Conservation (phyloP, 1,140 invertebrate species). For the Camponotus floridanus region DNA sequence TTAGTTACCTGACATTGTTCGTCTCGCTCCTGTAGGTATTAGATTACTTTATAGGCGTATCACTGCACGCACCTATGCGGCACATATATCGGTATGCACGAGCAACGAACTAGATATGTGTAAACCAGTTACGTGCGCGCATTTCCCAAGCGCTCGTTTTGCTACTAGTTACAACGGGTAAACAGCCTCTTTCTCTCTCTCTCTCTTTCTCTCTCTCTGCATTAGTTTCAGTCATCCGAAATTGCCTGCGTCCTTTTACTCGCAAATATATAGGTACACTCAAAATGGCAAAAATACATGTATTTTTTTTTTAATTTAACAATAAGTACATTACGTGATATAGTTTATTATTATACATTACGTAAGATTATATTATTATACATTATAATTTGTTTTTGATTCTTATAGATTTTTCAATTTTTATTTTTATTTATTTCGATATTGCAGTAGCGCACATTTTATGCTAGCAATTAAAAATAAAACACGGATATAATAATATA, state of each 20-base stretch:
- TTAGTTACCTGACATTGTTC: constrained; percentile 44
- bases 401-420: too few species aligned
- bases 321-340: too few species aligned
- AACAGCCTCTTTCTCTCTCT: constrained; percentile 35
- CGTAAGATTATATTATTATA: too few species aligned
- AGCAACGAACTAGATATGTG: constrained; percentile 50
- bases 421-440: too few species aligned
- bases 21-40: constrained; percentile 60
- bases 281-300: too few species aligned
- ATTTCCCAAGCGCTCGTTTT: constrained; percentile 59
- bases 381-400: too few species aligned
- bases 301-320: too few species aligned
- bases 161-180: constrained; percentile 61
- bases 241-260: constrained; percentile 23
- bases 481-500: too few species aligned
- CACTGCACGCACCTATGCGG: constrained; percentile 60
- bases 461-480: too few species aligned
- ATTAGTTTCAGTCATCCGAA: constrained; percentile 64
- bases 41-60: constrained; percentile 64
- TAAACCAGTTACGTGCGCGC: constrained; percentile 61
- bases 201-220: constrained; percentile 35
- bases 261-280: not conserved
- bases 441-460: too few species aligned
- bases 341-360: too few species aligned
- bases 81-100: constrained; percentile 60